A percentile compares a stretch with the other conserved stretches of the same genome.
These are phyloP conservation scores for Drosophila rufa DNA, from an alignment of 1,140 invertebrate species.

Conservation along the genomic window DNA sequence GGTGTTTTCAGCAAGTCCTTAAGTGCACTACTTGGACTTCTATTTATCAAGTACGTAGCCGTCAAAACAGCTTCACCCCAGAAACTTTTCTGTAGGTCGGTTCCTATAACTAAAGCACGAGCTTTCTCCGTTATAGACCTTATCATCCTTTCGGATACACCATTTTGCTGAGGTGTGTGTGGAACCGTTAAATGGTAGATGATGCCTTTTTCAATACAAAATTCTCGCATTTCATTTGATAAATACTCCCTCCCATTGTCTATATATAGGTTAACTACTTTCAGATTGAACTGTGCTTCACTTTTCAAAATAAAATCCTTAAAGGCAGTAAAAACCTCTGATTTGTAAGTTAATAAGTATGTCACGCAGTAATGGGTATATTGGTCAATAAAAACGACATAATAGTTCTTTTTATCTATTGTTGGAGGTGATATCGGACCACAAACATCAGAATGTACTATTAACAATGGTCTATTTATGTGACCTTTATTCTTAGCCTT, in stretches of 20 bases:
- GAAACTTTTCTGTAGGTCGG: neutral
- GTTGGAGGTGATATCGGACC: neutral
- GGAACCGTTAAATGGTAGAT: no score
- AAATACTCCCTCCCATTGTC: neutral
- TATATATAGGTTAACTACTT: conserved; percentile 1
- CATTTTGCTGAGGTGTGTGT: neutral
- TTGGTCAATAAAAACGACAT: neutral
- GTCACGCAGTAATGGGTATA: no score
- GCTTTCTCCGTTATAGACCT: neutral
- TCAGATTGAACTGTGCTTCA: neutral
- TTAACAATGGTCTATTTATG: neutral
- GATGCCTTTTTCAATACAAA: neutral
- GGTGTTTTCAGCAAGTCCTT: no score
- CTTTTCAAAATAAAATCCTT: neutral
- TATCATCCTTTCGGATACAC: neutral
- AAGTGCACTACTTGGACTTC: no score
- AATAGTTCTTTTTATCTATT: conserved; percentile 1
- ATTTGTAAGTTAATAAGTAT: neutral
- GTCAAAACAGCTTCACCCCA: neutral
- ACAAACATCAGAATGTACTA: neutral
- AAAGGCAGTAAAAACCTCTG: neutral
- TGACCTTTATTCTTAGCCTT: neutral
- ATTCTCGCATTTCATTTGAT: no score
- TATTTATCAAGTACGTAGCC: neutral
- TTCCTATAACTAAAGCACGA: neutral